Conservation (phyloP, 2,797 vertebrate genomes). For the Poliocrania exsul region DNA sequence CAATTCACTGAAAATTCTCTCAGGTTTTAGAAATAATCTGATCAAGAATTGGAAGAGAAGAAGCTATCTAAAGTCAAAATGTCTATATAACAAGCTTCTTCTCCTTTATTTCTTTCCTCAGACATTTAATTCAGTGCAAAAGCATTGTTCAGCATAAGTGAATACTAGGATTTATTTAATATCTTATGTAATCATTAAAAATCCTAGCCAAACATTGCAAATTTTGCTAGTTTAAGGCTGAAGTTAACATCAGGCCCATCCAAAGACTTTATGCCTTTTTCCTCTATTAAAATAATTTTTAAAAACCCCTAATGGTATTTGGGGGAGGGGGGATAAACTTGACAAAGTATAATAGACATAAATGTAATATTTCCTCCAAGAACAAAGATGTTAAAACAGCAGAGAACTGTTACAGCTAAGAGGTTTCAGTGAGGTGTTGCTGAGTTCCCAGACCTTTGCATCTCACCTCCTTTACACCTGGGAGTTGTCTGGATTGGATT, state of each 20-base stretch:
- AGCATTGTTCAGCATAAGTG: conserved; percentile 23
- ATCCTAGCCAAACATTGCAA: not conserved
- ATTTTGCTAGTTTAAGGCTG: not conserved
- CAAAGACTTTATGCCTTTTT: not conserved
- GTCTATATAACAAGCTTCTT: not conserved
- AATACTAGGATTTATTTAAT: conserved; percentile 12
- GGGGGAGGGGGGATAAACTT: not conserved
- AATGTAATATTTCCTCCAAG: not conserved
- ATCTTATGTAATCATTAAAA: conserved; percentile 27
- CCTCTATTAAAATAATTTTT: not conserved
- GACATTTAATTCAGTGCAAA: conserved; percentile 18
- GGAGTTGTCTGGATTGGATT: not conserved
- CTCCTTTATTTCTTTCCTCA: conserved; percentile 26
- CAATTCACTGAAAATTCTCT: not conserved
- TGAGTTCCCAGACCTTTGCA: not conserved
- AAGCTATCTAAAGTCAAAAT: conserved; percentile 28
- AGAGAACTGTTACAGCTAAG: not conserved
- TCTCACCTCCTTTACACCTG: not conserved
- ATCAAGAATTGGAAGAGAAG: not conserved
- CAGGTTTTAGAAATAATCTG: conserved; percentile 34
- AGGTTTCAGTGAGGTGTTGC: not conserved
- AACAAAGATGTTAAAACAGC: not conserved
- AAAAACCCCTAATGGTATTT: not conserved
- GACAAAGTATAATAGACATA: not conserved
- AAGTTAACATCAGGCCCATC: not conserved